Base-by-base conservation (phyloP, 2,797 vertebrate genomes). In the Sebastiscus albofasciatus region DNA sequence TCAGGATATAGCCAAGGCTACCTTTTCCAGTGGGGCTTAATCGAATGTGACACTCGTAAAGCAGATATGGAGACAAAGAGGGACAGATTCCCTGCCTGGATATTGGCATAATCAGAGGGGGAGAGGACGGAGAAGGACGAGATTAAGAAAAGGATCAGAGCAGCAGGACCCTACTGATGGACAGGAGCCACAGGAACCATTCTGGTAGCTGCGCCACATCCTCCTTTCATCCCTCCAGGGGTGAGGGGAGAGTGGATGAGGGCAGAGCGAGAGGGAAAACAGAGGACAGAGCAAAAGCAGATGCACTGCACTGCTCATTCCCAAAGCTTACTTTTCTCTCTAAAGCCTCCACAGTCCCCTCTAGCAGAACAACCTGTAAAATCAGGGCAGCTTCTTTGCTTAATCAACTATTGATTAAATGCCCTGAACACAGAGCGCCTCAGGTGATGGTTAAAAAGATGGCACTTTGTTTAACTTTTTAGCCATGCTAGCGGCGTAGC, bases 81-180 rank as follows among this genome's bases (percentile, higher is more conserved):
- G 33, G n/a, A 71, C n/a, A 69, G 55, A 70, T 78, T 64, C 42
- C 61, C 39, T 49, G 68, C 39, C 46, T 78, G 67, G 62, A 77
- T 83, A 67, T 86, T 80, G 74, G 71, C 64, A 59, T 87, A 86
- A 84, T 88, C 77, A 80, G 75, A 68, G 39, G 22, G 20, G 73
- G 67, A 74, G 33, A 75, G 70, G 85, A 69, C 67, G 42, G 62
- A 76, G 77, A 61, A 83, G 81, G 81, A 78, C 58, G 11, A 73
- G 87, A 90, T 90, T 85, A 86, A 72, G 75, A 82, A 20, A 61
- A 61, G 68, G 73, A 90, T 88, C 80, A 67, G 80, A 84, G 67
- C 36, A 67, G 65, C 64, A 60, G 46, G 49, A 73, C 33, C 33
- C 60, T 26, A 49, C 71, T 85, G 82, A 91, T 86, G 78, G 81